Evolutionary conservation across 1,140 invertebrate genomes (phyloP).

Genomic region (Daktulosphaira vitifoliae): DNA sequence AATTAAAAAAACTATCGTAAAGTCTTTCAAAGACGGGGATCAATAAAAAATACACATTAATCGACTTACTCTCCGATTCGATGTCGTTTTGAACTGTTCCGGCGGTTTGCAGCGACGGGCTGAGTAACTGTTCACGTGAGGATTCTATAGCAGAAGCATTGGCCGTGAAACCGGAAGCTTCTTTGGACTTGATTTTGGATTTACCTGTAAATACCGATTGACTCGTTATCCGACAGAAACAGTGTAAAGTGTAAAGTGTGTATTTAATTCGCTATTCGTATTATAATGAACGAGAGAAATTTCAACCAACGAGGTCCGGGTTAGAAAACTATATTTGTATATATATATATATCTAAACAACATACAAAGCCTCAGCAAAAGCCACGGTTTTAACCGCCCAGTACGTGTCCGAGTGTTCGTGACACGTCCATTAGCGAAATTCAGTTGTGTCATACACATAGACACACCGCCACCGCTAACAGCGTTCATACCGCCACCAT

Average conservation of each 20-base stretch:
- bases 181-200: constrained; percentile 22
- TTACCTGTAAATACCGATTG: neutral
- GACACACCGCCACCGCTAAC: constrained; percentile 1
- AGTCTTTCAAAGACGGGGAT: too few relatives aligned
- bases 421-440: constrained; percentile 33
- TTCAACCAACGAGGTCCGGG: too few relatives aligned
- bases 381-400: constrained; percentile 26
- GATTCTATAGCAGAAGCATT: constrained; percentile 9
- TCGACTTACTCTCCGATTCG: constrained; percentile 22
- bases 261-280: too few relatives aligned
- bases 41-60: too few relatives aligned
- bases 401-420: constrained; percentile 33
- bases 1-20: too few relatives aligned
- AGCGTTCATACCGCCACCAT: neutral
- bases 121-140: constrained; percentile 14
- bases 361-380: constrained; percentile 18
- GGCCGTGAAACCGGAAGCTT: constrained; percentile 1
- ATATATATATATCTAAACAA: too few relatives aligned
- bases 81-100: neutral
- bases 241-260: too few relatives aligned
- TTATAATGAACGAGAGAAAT: too few relatives aligned
- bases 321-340: too few relatives aligned
- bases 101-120: constrained; percentile 1
- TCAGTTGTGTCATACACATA: constrained; percentile 31
- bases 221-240: too few relatives aligned